These are phyloP conservation scores for Zaprionus taronus DNA, from an alignment of 1,140 invertebrate species.

Conservation along the genomic window DNA sequence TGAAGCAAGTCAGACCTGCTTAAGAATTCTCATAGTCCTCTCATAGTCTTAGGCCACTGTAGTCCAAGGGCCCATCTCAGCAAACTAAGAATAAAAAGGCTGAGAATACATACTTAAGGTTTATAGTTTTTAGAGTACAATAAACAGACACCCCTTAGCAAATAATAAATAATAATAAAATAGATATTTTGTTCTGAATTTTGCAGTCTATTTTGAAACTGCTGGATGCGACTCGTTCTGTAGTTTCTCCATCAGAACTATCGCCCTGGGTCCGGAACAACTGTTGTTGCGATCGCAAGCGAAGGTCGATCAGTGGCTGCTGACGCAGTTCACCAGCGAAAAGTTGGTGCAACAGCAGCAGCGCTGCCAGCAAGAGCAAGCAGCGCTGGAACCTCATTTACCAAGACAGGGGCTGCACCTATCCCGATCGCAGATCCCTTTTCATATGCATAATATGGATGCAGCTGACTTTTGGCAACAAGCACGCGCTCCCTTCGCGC, in stretches of 20 bases:
- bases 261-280: constrained; percentile 42
- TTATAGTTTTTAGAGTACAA: too few relatives aligned
- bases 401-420: constrained; percentile 1
- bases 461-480: constrained; percentile 90
- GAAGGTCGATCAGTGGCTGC: constrained; percentile 85
- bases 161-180: too few relatives aligned
- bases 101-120: too few relatives aligned
- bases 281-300: constrained; percentile 25
- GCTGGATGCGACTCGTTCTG: too few relatives aligned
- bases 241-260: background rate
- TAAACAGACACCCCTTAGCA: too few relatives aligned
- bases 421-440: background rate
- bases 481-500: constrained; percentile 86
- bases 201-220: constrained; percentile 1
- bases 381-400: background rate
- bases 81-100: too few relatives aligned
- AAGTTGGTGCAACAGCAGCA: constrained; percentile 84
- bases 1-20: too few relatives aligned
- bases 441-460: constrained; percentile 85
- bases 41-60: too few relatives aligned
- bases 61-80: too few relatives aligned
- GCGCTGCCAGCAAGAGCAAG: background rate
- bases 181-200: background rate
- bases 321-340: constrained; percentile 88
- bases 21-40: too few relatives aligned